Evolutionary conservation across 2,888 invertebrate genomes (phyloP), one percentile per base, ranked within the genome.

Genomic region (Stenotaenia linearis): DNA sequence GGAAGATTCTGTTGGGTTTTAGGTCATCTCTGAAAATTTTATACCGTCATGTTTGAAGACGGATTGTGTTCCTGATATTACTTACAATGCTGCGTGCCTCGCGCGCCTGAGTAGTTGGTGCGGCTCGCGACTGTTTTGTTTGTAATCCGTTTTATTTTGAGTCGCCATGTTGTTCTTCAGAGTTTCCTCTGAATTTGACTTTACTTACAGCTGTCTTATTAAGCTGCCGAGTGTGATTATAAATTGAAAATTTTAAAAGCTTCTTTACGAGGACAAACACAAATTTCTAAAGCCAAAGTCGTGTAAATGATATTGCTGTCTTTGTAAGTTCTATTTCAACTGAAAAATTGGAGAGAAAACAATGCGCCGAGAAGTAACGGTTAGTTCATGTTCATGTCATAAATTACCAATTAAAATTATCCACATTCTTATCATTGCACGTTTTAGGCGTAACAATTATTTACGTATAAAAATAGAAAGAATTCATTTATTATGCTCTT

Each of bases 1-100:
- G 15, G 56, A 23, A 56, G 56, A 56, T 23, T 56, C 56, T 18
- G 10, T n/a, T 69, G 28, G 25, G 69, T 25, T n/a, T 23, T 69
- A 69, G 25, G 25, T 28, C n/a, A 69, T 69, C 28, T 69, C 69
- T 69, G 25, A n/a, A 69, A 69, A 69, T 69, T 69, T 69, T 69
- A 25, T n/a, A 9, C 69, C 28, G 69, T 69, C 69, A 69, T 69
- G 21, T 69, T 69, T n/a, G 7, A 28, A 28, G 69, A 69, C 56
- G 56, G 56, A 23, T 56, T 56, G 56, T 56, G 40, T 40, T 40
- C 40, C 40, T 4, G 40, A 40, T 40, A 40, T 10, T 40, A 40
- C 40, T 40, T 40, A 40, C 40, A 40, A 40, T 40, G 40, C 6
- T 40, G 40, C 7, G 50, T 18, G 50, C 18, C 50, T 50, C 50